Evolutionary conservation across 1,140 invertebrate species (phyloP).

Genomic region (Campoletis sonorensis): DNA sequence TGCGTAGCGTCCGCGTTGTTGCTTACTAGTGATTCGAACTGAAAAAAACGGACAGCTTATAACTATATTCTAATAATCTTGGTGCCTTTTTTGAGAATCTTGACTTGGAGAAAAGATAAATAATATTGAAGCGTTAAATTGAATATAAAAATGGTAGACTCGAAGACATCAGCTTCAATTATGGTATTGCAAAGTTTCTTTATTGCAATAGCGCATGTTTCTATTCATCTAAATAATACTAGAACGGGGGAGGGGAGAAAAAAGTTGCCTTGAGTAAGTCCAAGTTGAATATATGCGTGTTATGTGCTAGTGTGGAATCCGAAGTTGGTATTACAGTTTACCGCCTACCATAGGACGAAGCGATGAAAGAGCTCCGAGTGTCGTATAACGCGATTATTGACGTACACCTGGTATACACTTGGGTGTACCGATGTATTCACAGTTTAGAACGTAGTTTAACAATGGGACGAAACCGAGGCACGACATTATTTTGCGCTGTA

Average conservation of each 20-base stretch:
- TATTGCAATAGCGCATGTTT: no score
- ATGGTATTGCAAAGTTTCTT: no score
- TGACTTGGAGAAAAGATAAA: background rate
- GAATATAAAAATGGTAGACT: no score
- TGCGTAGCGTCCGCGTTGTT: no score
- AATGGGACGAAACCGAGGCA: slow-evolving; percentile 34
- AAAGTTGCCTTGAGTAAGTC: background rate
- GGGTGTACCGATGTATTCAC: slow-evolving; percentile 30
- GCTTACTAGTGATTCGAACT: no score
- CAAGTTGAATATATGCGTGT: background rate
- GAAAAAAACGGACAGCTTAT: no score
- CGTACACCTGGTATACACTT: slow-evolving; percentile 36
- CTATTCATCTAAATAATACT: no score
- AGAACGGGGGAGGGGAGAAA: background rate
- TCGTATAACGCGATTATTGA: slow-evolving; percentile 34
- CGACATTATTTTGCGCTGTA: slow-evolving; percentile 24
- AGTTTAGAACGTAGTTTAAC: slow-evolving; percentile 18
- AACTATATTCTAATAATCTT: no score
- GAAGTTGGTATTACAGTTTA: slow-evolving; percentile 9
- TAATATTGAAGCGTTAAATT: no score
- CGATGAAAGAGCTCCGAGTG: slow-evolving; percentile 30
- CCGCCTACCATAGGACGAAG: background rate
- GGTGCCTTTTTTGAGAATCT: no score
- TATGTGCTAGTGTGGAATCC: background rate
- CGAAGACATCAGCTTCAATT: no score